Percentiles rank a stretch among this genome's conserved stretches.
Conservation (phyloP, 2,888 invertebrate genomes). For the Stenolophus ochropezus region DNA sequence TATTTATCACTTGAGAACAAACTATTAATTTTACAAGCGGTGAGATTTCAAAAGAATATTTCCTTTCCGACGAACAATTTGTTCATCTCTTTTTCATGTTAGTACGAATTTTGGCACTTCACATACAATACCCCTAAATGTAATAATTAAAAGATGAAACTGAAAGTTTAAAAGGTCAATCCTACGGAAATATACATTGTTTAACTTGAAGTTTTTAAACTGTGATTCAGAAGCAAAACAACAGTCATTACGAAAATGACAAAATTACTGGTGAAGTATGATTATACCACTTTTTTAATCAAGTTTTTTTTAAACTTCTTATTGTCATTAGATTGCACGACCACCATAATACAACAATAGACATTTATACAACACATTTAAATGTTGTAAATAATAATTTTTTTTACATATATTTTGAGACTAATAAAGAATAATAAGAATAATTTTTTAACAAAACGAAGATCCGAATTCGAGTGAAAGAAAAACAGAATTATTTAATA, state of each 20-base stretch:
- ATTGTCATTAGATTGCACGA: neutral
- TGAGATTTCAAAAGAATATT: neutral
- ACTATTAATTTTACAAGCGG: slow-evolving; percentile 1
- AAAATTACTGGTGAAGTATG: slow-evolving; percentile 27
- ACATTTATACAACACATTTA: no score
- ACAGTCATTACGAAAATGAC: slow-evolving; percentile 2
- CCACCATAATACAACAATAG: neutral
- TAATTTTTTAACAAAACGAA: no score
- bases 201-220: neutral
- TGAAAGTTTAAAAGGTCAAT: no score
- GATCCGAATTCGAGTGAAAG: no score
- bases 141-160: no score
- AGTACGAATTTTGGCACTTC: no score
- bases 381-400: no score
- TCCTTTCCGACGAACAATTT: neutral
- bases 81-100: no score
- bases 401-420: no score
- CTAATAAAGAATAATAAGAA: no score
- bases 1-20: neutral
- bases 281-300: slow-evolving; percentile 29
- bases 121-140: no score
- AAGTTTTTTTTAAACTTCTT: neutral
- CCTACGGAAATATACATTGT: neutral
- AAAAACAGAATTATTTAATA: no score
- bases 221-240: neutral